These are phyloP conservation scores for Capreolus pygargus DNA, from an alignment of 2,113 vertebrate species.

Conservation along the genomic window DNA sequence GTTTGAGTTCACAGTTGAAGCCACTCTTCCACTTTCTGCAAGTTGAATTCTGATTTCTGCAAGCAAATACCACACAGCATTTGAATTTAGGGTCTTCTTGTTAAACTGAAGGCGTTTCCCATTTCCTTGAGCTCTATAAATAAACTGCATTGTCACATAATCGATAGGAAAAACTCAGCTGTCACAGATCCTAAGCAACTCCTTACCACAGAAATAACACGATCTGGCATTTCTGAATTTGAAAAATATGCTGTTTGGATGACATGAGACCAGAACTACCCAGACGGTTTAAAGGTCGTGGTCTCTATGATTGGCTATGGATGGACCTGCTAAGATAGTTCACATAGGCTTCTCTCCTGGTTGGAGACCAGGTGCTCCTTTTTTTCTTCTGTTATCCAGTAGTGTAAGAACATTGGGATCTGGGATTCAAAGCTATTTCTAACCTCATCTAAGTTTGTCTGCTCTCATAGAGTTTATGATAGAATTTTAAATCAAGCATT, in stretches of 20 bases:
- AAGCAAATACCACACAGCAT: slow-evolving; percentile 65
- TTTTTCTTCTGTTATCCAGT: not conserved
- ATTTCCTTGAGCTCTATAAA: slow-evolving; percentile 78
- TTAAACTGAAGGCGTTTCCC: slow-evolving; percentile 69
- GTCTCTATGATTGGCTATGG: not conserved
- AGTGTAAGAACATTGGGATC: not conserved
- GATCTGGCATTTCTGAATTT: slow-evolving; percentile 82
- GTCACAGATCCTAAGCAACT: slow-evolving; percentile 86
- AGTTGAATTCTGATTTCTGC: slow-evolving; percentile 74
- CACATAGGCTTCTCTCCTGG: not conserved
- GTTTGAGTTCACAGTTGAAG: slow-evolving; percentile 70
- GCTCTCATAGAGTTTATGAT: not conserved
- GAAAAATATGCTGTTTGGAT: slow-evolving; percentile 73
- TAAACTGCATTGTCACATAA: slow-evolving; percentile 91
- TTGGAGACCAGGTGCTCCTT: slow-evolving; percentile 21
- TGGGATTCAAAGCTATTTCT: slow-evolving; percentile 23
- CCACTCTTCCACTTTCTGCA: slow-evolving; percentile 63
- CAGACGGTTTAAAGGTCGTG: not conserved
- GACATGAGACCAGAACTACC: slow-evolving; percentile 4
- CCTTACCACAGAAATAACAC: slow-evolving; percentile 78
- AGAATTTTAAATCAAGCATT: slow-evolving; percentile 53
- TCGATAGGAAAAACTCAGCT: slow-evolving; percentile 90
- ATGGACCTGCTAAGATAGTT: not conserved
- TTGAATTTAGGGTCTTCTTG: slow-evolving; percentile 72
- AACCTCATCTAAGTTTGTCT: slow-evolving; percentile 33